phyloP scores from a whole-genome alignment of 2,888 invertebrate species.

The Dryobota labecula region DNA sequence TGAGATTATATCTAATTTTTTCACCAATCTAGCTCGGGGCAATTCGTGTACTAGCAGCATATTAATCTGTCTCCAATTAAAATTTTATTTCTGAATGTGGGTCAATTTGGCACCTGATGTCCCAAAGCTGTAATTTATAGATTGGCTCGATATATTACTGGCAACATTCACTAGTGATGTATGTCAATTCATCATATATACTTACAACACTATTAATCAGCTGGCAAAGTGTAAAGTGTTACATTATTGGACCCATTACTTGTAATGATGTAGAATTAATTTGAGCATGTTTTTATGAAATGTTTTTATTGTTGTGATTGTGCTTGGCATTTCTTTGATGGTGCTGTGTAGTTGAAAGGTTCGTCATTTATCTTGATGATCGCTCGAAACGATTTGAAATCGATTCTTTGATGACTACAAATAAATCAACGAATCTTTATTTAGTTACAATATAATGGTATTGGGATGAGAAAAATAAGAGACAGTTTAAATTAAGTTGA shows the following conservation, averaged over 20 bases:
- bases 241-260: conserved; percentile 49
- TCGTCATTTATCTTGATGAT: conserved; percentile 26
- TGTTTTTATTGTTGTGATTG: conserved; percentile 30
- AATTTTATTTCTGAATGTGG: conserved; percentile 47
- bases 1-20: conserved; percentile 15
- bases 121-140: conserved; percentile 55
- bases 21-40: conserved; percentile 26
- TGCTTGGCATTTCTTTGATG: not conserved
- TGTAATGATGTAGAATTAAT: conserved; percentile 41
- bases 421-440: conserved; percentile 16
- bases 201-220: conserved; percentile 64
- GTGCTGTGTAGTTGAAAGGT: conserved; percentile 28
- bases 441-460: not conserved
- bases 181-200: conserved; percentile 62
- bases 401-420: conserved; percentile 1
- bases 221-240: conserved; percentile 39
- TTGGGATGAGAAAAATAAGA: not conserved
- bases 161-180: conserved; percentile 56
- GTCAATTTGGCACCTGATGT: conserved; percentile 55
- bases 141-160: conserved; percentile 44
- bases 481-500: too few species aligned
- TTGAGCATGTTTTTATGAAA: conserved; percentile 23
- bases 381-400: conserved; percentile 13
- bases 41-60: conserved; percentile 4
- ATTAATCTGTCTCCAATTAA: conserved; percentile 48